Evolutionary conservation across 2,888 invertebrate species (phyloP), one percentile per base, ranked within the genome.

Genomic region (Cataglyphis rosenhaueri): DNA sequence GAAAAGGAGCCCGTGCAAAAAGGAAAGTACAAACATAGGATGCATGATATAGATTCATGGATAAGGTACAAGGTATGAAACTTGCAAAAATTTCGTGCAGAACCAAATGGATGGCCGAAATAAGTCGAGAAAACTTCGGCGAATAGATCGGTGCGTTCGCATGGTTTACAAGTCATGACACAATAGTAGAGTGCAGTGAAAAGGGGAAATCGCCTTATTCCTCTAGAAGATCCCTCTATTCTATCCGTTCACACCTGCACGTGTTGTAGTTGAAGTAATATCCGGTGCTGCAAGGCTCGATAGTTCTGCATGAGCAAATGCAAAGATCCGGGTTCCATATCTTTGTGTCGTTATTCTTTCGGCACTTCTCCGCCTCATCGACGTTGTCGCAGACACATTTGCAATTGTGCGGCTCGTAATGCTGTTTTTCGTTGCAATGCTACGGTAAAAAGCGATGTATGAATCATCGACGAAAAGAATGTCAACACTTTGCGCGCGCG

Each of bases 241-340:
- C 41, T 59, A 84, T 90, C 78, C 89, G 86, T 84, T 94, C 94
- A 93, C 95, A 96, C 95, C 94, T 95, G 95, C 96, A 96, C 84
- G 95, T 94, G 57, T 94, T 94, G 75, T 95, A 95, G 92, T 97
- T 96, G 92, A 96, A 97, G 86, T 94, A 94, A 78, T 95, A 95
- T 64, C 96, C 96, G 2, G 96, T 96, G 35, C 96, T 95, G 93
- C 97, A 97, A 55, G 95, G 95, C 35, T 94, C 92, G 12, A 93
- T 91, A 44, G 95, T 95, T 55, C 95, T 95, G 89, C 97, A 97
- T 71, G 95, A 94, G 89, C 97, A 97, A 15, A 95, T 92, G 90
- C 97, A 97, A 0, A 94, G 92, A 8, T 95, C 93, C 9, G 95
- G 94, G 91, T 97, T 95, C 97, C 97, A 97, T 29, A 96, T 92